A percentile compares a stretch with the other conserved stretches of the same genome.
Conservation (phyloP, 2,888 invertebrate genomes). For the Ganaspis brasiliensis region DNA sequence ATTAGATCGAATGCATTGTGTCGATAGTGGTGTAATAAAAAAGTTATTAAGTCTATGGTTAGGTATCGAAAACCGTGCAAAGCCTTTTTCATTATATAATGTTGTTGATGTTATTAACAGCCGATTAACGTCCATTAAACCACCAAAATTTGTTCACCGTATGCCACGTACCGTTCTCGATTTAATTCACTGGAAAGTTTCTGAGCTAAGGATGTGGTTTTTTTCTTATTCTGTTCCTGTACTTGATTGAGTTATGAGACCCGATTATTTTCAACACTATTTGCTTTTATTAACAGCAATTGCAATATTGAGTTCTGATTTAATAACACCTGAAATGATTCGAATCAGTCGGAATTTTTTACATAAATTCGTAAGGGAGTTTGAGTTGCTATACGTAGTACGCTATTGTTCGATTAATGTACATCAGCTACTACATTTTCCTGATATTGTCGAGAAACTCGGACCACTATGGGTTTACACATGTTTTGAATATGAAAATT, state of each 20-base stretch:
- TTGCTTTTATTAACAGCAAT: conserved; percentile 34
- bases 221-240: conserved; percentile 51
- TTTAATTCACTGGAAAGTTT: conserved; percentile 57
- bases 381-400: background rate
- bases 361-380: background rate
- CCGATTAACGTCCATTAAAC: conserved; percentile 49
- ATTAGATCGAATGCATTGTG: conserved; percentile 54
- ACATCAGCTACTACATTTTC: background rate
- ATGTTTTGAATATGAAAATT: conserved; percentile 1
- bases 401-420: background rate
- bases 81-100: no score
- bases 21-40: conserved; percentile 43
- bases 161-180: conserved; percentile 52
- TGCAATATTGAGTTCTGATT: background rate
- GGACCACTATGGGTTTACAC: background rate
- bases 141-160: conserved; percentile 57
- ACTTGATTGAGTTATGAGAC: conserved; percentile 45
- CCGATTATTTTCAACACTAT: conserved; percentile 50
- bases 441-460: background rate
- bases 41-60: no score
- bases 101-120: conserved; percentile 46
- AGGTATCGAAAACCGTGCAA: no score
- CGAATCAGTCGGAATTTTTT: no score
- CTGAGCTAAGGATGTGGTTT: conserved; percentile 51
- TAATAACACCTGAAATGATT: background rate